These are phyloP conservation scores for Aphrophora alni DNA, from an alignment of 2,888 invertebrate genomes.

Conservation along the genomic window DNA sequence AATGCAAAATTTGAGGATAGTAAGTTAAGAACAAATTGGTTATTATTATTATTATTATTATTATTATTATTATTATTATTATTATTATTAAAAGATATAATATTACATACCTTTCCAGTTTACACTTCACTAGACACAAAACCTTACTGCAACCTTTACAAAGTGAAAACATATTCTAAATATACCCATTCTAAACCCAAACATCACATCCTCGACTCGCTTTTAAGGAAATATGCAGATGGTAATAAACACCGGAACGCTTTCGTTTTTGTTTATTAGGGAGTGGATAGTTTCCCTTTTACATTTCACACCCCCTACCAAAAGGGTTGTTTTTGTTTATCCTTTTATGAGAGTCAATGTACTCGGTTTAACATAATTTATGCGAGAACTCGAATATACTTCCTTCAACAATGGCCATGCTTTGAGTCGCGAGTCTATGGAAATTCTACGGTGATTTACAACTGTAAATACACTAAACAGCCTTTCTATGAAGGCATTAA, in stretches of 20 bases:
- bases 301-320: background rate
- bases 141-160: background rate
- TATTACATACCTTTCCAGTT: background rate
- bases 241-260: background rate
- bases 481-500: background rate
- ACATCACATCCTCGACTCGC: background rate
- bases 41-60: too few species aligned
- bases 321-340: background rate
- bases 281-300: background rate
- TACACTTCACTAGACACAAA: background rate
- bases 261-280: background rate
- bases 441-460: background rate
- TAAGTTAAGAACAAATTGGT: too few species aligned
- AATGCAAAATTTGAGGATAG: too few species aligned
- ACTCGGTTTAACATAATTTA: constrained; percentile 1
- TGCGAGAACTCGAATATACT: background rate
- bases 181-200: background rate
- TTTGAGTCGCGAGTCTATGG: background rate
- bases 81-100: too few species aligned
- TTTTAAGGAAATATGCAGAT: background rate
- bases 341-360: background rate
- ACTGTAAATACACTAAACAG: background rate
- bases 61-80: too few species aligned
- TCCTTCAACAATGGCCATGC: background rate
- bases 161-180: background rate